Evolutionary conservation across 2,113 vertebrate genomes (phyloP).

Genomic region (Erinaceus europaeus): DNA sequence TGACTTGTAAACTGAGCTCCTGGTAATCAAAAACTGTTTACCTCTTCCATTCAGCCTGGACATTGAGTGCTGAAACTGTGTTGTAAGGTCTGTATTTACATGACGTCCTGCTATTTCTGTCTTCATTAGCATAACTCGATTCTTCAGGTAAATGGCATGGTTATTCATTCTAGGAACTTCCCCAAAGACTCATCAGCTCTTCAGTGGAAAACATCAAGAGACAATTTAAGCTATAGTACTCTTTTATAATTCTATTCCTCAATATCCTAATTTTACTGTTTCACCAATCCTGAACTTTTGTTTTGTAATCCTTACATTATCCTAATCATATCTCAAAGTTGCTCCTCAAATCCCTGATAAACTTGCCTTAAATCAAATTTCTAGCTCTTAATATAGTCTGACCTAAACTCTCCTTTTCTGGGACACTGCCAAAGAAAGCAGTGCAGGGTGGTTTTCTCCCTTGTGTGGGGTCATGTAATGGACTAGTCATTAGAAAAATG

Average conservation of each 20-base stretch:
- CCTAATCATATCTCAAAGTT: neutral
- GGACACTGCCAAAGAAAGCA: too few relatives aligned
- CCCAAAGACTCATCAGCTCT: neutral
- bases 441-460: too few relatives aligned
- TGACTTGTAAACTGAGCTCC: neutral
- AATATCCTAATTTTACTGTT: neutral
- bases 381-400: neutral
- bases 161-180: neutral
- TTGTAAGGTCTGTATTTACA: neutral
- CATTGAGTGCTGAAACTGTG: neutral
- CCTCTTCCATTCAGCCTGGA: neutral
- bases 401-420: too few relatives aligned
- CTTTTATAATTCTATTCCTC: neutral
- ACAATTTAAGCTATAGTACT: neutral
- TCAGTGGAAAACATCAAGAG: slow-evolving; percentile 31
- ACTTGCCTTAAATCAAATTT: neutral
- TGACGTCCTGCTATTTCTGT: neutral
- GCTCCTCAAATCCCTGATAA: neutral
- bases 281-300: neutral
- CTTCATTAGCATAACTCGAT: neutral
- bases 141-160: neutral
- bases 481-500: too few relatives aligned
- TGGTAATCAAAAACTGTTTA: neutral
- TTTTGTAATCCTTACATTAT: neutral
- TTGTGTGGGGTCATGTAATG: too few relatives aligned